A percentile compares a stretch with the other conserved stretches of the same genome.
Evolutionary conservation across 2,888 invertebrate genomes (phyloP).

Genomic region (Trypoxylon attenuatum): DNA sequence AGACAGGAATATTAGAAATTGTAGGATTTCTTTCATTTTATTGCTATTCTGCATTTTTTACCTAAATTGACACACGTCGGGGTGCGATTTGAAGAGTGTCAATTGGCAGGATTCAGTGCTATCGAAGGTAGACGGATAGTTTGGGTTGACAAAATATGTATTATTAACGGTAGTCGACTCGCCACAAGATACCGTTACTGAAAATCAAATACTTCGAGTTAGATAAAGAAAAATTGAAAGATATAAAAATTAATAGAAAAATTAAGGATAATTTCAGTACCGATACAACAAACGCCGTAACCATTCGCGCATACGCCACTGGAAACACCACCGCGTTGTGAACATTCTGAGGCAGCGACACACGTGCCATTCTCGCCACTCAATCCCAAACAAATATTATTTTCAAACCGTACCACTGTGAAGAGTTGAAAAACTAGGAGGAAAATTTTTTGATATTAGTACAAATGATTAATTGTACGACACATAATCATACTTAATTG

Average conservation of each 20-base stretch:
- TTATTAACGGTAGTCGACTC: constrained; percentile 86
- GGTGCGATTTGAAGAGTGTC: constrained; percentile 85
- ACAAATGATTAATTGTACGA: neutral
- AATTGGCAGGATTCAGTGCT: constrained; percentile 90
- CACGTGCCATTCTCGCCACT: constrained; percentile 90
- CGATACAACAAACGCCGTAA: constrained; percentile 85
- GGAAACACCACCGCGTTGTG: constrained; percentile 82
- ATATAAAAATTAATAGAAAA: too few species aligned
- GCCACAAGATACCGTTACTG: constrained; percentile 88
- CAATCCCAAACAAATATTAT: constrained; percentile 84
- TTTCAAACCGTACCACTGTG: constrained; percentile 86
- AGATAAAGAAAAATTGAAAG: too few species aligned
- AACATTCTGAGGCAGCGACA: constrained; percentile 83
- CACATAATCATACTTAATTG: neutral
- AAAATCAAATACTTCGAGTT: neutral
- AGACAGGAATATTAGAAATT: neutral
- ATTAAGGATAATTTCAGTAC: too few species aligned
- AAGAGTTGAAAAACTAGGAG: constrained; percentile 85
- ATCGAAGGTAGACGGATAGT: constrained; percentile 86
- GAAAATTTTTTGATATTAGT: neutral
- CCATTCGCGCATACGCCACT: constrained; percentile 88
- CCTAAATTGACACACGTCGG: constrained; percentile 90
- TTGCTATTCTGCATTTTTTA: constrained; percentile 71
- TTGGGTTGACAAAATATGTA: constrained; percentile 90
- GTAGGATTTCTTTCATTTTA: too few species aligned